Percentiles rank a stretch among this genome's conserved stretches.
Conservation (phyloP, 2,888 invertebrate species). For the Lomographa bimaculata region DNA sequence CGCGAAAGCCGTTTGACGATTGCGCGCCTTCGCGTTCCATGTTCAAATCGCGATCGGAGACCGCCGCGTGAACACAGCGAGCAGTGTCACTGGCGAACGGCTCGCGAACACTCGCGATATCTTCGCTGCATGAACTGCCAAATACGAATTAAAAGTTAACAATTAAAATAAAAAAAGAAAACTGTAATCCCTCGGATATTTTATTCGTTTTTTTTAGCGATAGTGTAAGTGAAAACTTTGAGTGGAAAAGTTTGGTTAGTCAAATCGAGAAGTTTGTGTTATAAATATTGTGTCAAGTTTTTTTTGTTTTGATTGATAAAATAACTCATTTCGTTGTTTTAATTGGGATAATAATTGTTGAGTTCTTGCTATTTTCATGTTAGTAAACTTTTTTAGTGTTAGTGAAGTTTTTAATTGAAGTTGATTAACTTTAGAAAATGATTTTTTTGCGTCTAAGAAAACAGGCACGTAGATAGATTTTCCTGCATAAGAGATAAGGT, state of each 20-base stretch:
- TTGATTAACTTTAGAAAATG: slow-evolving; percentile 11
- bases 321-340: too few relatives aligned
- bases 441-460: slow-evolving; percentile 7
- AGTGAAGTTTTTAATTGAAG: slow-evolving; percentile 12
- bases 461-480: slow-evolving; percentile 7
- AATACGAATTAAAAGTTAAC: slow-evolving; percentile 6
- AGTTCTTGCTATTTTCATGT: too few relatives aligned
- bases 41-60: slow-evolving; percentile 46
- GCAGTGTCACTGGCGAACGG: slow-evolving; percentile 44
- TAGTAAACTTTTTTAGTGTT: slow-evolving; percentile 2
- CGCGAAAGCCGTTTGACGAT: slow-evolving; percentile 33
- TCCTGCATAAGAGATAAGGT: slow-evolving; percentile 8
- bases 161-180: background rate
- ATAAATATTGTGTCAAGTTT: too few relatives aligned
- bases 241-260: slow-evolving; percentile 6
- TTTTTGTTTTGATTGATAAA: too few relatives aligned
- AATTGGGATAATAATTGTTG: background rate
- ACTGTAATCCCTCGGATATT: background rate
- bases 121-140: slow-evolving; percentile 1
- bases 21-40: slow-evolving; percentile 41
- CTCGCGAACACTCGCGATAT: slow-evolving; percentile 14
- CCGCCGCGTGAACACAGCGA: slow-evolving; percentile 40
- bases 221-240: slow-evolving; percentile 12
- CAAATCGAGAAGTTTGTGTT: background rate
- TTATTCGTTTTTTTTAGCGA: slow-evolving; percentile 2